phyloP scores from a whole-genome alignment of 37 sponge, comb jelly and placozoan genomes.

The Ianthella basta region DNA sequence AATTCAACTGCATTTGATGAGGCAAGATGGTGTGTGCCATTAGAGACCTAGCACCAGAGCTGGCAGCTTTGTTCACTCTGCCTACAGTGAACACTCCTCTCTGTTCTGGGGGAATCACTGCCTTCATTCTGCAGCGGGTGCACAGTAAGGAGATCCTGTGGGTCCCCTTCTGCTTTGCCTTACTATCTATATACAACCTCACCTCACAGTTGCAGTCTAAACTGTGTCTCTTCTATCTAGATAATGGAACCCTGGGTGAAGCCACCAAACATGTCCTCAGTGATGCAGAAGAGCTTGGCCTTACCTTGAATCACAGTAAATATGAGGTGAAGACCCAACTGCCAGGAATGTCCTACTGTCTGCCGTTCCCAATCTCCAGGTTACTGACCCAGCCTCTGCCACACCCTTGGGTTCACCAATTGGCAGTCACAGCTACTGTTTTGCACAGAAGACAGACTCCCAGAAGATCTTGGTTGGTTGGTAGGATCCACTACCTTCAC shows the following conservation, averaged over 20 bases:
- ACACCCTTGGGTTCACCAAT: not conserved
- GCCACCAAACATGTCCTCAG: no score
- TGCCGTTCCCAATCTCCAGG: no score
- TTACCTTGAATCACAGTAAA: no score
- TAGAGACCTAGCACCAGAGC: slow-evolving; percentile 10
- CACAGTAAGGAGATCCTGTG: not conserved
- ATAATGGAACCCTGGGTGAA: no score
- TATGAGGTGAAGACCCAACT: no score
- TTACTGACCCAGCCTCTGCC: no score
- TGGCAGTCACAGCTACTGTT: not conserved
- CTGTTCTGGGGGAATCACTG: slow-evolving; percentile 6
- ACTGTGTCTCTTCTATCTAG: no score
- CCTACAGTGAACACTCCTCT: not conserved
- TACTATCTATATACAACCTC: not conserved
- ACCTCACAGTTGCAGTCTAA: not conserved
- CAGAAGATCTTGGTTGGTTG: not conserved
- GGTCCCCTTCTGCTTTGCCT: slow-evolving; percentile 6
- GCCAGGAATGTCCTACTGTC: no score
- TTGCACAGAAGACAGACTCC: not conserved
- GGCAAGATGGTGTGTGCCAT: not conserved
- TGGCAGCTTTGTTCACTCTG: not conserved
- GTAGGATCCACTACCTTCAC: not conserved
- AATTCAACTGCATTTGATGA: not conserved
- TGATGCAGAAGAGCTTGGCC: no score
- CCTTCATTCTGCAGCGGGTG: not conserved